Evolutionary conservation across 1,140 invertebrate genomes (phyloP), one percentile per base, ranked within the genome.

Genomic region (Sycophaga agraensis): DNA sequence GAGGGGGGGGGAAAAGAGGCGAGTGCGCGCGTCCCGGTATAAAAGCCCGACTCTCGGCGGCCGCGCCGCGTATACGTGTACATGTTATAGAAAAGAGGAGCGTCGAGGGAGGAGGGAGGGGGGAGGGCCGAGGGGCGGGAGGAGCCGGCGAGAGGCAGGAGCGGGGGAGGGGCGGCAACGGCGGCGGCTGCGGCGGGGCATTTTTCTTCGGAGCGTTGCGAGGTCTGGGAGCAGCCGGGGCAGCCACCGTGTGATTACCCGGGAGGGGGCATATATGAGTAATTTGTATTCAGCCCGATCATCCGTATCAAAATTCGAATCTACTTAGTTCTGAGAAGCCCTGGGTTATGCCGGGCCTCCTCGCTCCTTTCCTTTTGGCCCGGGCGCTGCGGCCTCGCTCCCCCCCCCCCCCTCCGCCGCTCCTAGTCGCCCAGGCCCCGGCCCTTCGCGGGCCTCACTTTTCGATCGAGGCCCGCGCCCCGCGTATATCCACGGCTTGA

Each of bases 281-380:
- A 81, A 81, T 81, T 81, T 81, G 79, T 81, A 81, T 81, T 80
- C 79, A 81, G 78, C 77, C 74, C 75, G 79, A 79, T 80, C 78
- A 80, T 80, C 78, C 79, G 78, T 81, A 81, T 80, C 79, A 78
- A 81, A 81, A 81, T 80, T 81, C 79, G 76, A 80, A 81, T 81
- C 79, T 81, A 80, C 79, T 81, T 81, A 81, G 79, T 81, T 81
- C 79, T 80, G 76, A 80, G 77, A 80, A 79, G 48, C 62, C 42
- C 49, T 40, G 56, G 53, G 54, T 54, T 48, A 54, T 51, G 48
- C 55, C 59, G 59, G 43, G 59, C 16, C 64, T 65, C 28, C 64
- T 63, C 59, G 59, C 58, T 58, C 57, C 65, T 63, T 66, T 22
- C 35, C 17, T 56, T 48, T 60, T 64, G 24, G 60, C 42, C 46